Evolutionary conservation across 1,140 invertebrate species (phyloP), one percentile per base, ranked within the genome.

Genomic region (Scaptomyza graminum): DNA sequence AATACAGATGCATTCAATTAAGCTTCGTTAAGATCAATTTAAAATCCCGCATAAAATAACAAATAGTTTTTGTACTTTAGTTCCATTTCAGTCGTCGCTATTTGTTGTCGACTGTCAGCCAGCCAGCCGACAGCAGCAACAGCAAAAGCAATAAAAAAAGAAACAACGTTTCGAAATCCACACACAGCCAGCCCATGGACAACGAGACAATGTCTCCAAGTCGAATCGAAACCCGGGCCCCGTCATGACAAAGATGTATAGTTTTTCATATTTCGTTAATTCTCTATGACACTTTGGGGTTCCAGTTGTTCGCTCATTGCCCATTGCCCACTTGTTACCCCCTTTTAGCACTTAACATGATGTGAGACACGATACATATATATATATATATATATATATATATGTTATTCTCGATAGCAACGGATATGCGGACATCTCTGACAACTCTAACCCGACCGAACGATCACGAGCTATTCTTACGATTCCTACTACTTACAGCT

Each of bases 21-120:
- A 91, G 90, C 88, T 90, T 91, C 90, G 85, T 91, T 91, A 91
- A 91, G 88, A 91, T 90, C 90, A 91, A 91, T 91, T 91, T 91
- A 91, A 80, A 90, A 82, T 91, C 90, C 90, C 85, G 90, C 90
- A 91, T 91, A 90, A 89, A 91, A 90, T 84, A 77, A 76, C 79
- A 87, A 87, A 87, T 87, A 87, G 83, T 88, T 87, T 82, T 87
- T 88, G 83, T 87, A 89, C 87, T 87, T 87, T 87, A 87, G 82
- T 87, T 82, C 68, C 79, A 83, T 78, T 83, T 63, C 57, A 46
- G 44, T 44, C 43, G 56, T 76, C 55, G 79, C 75, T 75, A 79
- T 83, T 79, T 50, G 62, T 62, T 63, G 18, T 66, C 79, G 57
- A 16, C 49, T 49, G 52, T 64, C 60, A 52, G 50, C 46, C 8